Base-by-base conservation (phyloP, 2,113 vertebrate species). In the Thamnaconus septentrionalis region DNA sequence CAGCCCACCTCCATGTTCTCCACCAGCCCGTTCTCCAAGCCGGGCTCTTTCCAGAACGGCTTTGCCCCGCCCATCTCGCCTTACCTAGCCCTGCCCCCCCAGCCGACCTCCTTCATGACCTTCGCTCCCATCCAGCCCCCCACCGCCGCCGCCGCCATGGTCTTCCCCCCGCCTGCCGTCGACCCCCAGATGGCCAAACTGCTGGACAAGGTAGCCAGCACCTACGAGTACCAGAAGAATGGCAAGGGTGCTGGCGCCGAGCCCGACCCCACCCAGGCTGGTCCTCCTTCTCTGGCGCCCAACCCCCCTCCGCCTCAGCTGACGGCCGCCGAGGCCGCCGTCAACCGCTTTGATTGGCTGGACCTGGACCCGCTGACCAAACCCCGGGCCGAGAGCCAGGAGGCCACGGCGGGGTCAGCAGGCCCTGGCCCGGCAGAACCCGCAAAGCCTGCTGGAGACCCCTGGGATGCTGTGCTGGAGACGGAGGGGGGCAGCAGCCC, bases 391-490 rank as follows among this genome's bases (percentile, higher is more conserved):
- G 96, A 98, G 53, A 84, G 54, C 8, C 83, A 90, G 60, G 94
- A 95, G n/a, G 45, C 71, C 4, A 52, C 86, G 12, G 69, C 11
- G 76, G 67, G 49, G 67, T 56, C 43, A 2, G 75, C 57, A 45
- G 86, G 70, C 41, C 59, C 71, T 48, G 68, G 64, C 5, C 60
- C 64, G 53, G 81, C 79, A 2, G 75, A 41, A 12, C 49, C 82
- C 53, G 87, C 75, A 41, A 63, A 72, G 55, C 71, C 80, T 57
- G 92, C 92, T 1, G 92, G 94, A 51, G 97, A 99, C 86, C 97
- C 97, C 0, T 99, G 97, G 97, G 97, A 99, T 59, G 97, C 96
- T 5, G 97, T 99, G 64, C 92, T 99, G 11, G 94, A 96, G 75
- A 93, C 92, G n/a, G 85, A 93, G 71, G 63, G 79, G 78, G 57